A percentile compares a stretch with the other conserved stretches of the same genome.
Conservation (phyloP, 2,888 invertebrate species). For the Cylloceria caligata region DNA sequence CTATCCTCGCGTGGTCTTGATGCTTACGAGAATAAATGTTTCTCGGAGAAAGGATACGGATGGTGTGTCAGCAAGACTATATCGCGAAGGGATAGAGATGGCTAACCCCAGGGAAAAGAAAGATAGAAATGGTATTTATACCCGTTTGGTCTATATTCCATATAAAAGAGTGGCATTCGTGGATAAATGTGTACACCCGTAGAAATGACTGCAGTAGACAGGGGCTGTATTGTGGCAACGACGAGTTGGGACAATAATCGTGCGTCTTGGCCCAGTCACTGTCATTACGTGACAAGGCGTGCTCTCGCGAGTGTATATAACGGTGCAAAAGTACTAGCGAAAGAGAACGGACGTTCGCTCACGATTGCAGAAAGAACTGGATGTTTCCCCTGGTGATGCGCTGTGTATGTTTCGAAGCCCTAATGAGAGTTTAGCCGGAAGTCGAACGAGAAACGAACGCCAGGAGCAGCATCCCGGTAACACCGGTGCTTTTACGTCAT, state of each 20-base stretch:
- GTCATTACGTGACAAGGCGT: constrained; percentile 61
- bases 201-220: constrained; percentile 58
- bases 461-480: constrained; percentile 38
- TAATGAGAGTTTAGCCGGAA: constrained; percentile 65
- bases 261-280: constrained; percentile 29
- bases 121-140: constrained; percentile 13
- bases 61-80: constrained; percentile 56
- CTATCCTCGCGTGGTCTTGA: constrained; percentile 61
- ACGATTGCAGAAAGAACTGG: constrained; percentile 34
- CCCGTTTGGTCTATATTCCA: constrained; percentile 54
- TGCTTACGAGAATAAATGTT: constrained; percentile 65
- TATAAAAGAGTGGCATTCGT: constrained; percentile 53
- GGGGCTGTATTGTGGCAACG: constrained; percentile 53
- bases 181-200: constrained; percentile 36
- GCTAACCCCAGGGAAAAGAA: neutral
- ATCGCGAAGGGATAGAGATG: constrained; percentile 37
- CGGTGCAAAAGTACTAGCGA: constrained; percentile 34
- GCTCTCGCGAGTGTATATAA: constrained; percentile 23
- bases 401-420: constrained; percentile 53
- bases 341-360: constrained; percentile 55
- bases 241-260: constrained; percentile 65
- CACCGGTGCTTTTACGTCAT: constrained; percentile 47
- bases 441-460: constrained; percentile 42
- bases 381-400: neutral
- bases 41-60: constrained; percentile 59